Base-by-base conservation (phyloP, 1,140 invertebrate species). In the Eciton burchellii region DNA sequence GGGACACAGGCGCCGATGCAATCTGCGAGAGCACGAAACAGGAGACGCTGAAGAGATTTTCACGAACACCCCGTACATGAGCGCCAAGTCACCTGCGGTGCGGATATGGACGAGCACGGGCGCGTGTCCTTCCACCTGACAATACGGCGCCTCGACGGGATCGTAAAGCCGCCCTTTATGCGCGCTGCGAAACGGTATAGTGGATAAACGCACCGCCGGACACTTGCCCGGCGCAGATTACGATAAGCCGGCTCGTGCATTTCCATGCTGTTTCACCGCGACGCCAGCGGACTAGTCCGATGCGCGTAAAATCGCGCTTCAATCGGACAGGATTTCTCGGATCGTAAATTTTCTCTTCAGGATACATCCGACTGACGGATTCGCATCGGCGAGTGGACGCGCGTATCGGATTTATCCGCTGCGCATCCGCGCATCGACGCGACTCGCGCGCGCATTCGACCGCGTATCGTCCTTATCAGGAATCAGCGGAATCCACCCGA, bases 51-150 rank as follows among this genome's bases (percentile, higher is more conserved):
- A 0, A 16, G 21, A 47, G n/a, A 26, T 79, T 56, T 79, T 16
- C 5, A 24, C 21, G 19, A 8, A 65, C 47, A 49, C 35, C 16
- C 60, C 14, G 72, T n/a, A 56, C 29, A 16, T 68, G 11, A 24
- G 26, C 49, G 49, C n/a, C n/a, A 9, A 19, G 47, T 56, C 71
- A 83, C 81, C 72, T 82, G 81, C 68, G 62, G 21, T 56, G 19
- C 11, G 83, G 45, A 81, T 71, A 45, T 35, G 77, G 14, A 52
- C 41, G 19, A 24, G 60, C 54, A 62, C 19, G 11, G 21, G 41
- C 12, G 83, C 26, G 65, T 16, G 24, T 71, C 65, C 72, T 62
- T 72, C 81, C 60, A 83, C 84, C 81, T 85, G 84, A 83, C 84
- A 52, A 77, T 83, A 57, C 65, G 72, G 72, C 45, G 54, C 73